phyloP scores from a whole-genome alignment of 2,113 vertebrate genomes.

The Myotis davidii region DNA sequence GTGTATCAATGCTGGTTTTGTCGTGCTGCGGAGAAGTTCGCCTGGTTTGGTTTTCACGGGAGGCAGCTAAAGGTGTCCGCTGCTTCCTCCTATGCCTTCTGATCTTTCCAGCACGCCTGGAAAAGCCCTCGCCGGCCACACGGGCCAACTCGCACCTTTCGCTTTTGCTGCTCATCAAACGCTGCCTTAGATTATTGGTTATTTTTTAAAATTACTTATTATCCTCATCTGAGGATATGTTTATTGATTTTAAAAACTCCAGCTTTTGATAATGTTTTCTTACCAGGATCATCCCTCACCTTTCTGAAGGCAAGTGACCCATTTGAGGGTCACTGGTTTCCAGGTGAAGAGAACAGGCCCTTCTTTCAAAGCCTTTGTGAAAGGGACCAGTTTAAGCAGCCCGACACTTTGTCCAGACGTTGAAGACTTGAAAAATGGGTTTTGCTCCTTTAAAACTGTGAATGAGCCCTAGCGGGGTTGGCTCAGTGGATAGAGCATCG shows the following conservation, averaged over 20 bases:
- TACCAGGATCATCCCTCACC: no score
- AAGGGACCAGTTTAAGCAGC: neutral
- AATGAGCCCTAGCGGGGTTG: neutral
- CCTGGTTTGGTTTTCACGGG: neutral
- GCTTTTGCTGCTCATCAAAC: neutral
- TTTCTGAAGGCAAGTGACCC: neutral
- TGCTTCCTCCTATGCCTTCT: neutral
- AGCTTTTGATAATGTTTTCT: neutral
- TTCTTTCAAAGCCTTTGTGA: neutral
- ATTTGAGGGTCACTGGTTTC: neutral
- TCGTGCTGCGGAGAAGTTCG: neutral
- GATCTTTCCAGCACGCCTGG: neutral
- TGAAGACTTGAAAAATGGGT: conserved; percentile 55
- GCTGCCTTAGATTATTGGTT: neutral
- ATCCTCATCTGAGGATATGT: no score
- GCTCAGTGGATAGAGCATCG: no score
- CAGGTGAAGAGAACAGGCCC: neutral
- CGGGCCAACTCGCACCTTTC: neutral
- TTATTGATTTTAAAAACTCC: neutral
- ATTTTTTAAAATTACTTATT: neutral
- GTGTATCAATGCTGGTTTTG: neutral
- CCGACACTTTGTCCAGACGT: neutral
- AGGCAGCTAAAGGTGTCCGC: neutral
- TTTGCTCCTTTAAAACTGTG: conserved; percentile 73
- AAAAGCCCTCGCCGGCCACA: neutral